phyloP scores from a whole-genome alignment of 2,113 vertebrate species.

The rat (Rattus norvegicus) region GRCr8 NC_086029.1:28708001-28708500 shows the following conservation, averaged over 20 bases:
- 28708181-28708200: no score
- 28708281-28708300: background rate
- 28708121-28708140: background rate
- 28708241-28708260: background rate
- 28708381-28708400: background rate
- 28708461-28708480: background rate
- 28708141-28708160: background rate
- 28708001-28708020: background rate
- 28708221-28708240: background rate
- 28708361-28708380: background rate
- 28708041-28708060: background rate
- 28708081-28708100: background rate
- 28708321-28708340: background rate
- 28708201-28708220: background rate
- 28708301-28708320: background rate
- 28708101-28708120: conserved; percentile 14
- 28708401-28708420: background rate
- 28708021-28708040: background rate
- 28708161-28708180: background rate
- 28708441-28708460: background rate
- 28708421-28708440: background rate
- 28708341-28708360: background rate
- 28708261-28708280: background rate
- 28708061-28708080: background rate
- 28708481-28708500: background rate